Conservation (phyloP, 2,888 invertebrate genomes). For the Ormyrus labotus region DNA sequence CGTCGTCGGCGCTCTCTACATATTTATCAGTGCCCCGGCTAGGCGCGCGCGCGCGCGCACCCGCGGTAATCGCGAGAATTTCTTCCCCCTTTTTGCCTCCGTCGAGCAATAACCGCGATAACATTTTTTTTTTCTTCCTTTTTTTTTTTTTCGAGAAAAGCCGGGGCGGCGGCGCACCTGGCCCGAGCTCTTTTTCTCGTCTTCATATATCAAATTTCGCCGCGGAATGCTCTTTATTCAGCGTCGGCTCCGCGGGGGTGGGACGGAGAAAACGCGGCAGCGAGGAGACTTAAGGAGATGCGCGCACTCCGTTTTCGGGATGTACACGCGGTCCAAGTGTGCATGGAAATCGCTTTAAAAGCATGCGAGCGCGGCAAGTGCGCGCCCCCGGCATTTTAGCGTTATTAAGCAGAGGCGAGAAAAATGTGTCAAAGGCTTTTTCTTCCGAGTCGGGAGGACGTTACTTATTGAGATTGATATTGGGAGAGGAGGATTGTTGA, state of each 20-base stretch:
- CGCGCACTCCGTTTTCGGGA: neutral
- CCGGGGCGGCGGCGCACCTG: neutral
- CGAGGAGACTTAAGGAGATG: constrained; percentile 25
- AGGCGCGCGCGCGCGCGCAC: neutral
- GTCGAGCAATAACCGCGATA: constrained; percentile 39
- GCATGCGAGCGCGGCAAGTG: no score
- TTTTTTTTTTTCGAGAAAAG: neutral
- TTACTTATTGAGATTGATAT: neutral
- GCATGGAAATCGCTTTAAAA: neutral
- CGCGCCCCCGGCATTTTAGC: constrained; percentile 2
- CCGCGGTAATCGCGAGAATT: constrained; percentile 37
- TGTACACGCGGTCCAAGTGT: neutral
- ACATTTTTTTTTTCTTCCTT: neutral
- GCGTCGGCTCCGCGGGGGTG: neutral
- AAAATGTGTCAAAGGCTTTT: neutral
- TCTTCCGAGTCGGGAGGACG: neutral
- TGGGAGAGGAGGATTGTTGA: no score
- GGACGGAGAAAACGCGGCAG: neutral
- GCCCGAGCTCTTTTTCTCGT: neutral
- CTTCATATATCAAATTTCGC: constrained; percentile 30
- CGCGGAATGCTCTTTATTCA: constrained; percentile 18
- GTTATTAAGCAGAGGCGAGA: constrained; percentile 17
- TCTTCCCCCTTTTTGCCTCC: constrained; percentile 4
- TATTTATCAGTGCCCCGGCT: constrained; percentile 46
- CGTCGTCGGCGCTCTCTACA: constrained; percentile 12